Base-by-base conservation (phyloP, 64 coral and sea anemone genomes). In the Actinia tenebrosa region DNA sequence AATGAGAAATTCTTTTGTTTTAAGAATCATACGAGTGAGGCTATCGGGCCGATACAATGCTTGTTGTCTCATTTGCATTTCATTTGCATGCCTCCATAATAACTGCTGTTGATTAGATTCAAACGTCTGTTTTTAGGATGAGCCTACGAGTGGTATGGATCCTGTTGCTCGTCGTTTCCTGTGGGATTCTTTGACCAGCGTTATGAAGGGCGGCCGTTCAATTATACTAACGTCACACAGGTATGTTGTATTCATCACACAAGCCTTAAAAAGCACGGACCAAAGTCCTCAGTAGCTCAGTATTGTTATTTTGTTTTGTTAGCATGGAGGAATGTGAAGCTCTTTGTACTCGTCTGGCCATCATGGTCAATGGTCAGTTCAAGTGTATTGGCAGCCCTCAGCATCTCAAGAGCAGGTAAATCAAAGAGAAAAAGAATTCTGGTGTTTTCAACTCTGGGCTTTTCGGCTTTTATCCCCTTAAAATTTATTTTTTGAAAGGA, bases 311-410 rank as follows among this genome's bases (percentile, higher is more conserved):
- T 85, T 66, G 22, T 60, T 80, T 85, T 55, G 75, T 56, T 90
- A 98, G 96, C 84, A 98, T 98, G 96, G 96, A 98, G 64, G 96
- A 98, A 60, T 98, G 96, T 72, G 96, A 98, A 87, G 96, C 92
- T 20, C 81, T 98, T 59, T 98, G 96, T 56, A 98, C 96, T 47
- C 66, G 93, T 75, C 84, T 98, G 23, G 96, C 96, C 4, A 98
- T 98, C 82, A 98, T 98, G 96, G 96, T 98, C 83, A 98, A 98
- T 43, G 96, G 96, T 77, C 89, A 98, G 61, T 98, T 98, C 79
- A 98, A 98, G 86, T 98, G 96, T 63, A 75, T 98, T 3, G 96
- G 96, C 14, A 89, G 92, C 59, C 91, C 85, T 47, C 96, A 98
- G 23, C 96, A 94, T 69, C 96, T 98, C 37, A 98, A 98, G 92